These are phyloP conservation scores for Pocillopora verrucosa DNA, from an alignment of 64 coral and sea anemone genomes.

Conservation along the genomic window DNA sequence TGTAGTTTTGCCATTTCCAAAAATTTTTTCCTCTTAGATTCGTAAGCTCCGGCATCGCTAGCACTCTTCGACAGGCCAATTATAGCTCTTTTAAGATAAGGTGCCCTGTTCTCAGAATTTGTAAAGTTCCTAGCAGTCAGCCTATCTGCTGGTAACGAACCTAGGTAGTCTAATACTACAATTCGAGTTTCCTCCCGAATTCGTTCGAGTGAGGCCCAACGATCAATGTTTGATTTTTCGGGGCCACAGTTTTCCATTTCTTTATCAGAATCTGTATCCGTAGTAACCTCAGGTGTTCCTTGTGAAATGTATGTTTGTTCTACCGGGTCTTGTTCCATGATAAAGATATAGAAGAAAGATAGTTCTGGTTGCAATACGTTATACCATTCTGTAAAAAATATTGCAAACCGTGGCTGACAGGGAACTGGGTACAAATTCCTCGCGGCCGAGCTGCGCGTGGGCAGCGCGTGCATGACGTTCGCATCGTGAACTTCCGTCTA, in stretches of 20 bases:
- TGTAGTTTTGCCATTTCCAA: slow-evolving; percentile 80
- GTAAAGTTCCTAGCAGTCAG: slow-evolving; percentile 80
- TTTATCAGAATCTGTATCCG: slow-evolving; percentile 26
- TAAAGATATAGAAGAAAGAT: too few species aligned
- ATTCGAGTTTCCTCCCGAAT: slow-evolving; percentile 88
- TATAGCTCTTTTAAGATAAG: slow-evolving; percentile 54
- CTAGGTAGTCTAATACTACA: slow-evolving; percentile 79
- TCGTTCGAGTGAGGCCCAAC: slow-evolving; percentile 61
- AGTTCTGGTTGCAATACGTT: too few species aligned
- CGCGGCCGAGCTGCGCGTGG: background rate
- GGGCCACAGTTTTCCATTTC: background rate
- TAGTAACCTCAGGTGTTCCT: slow-evolving; percentile 23
- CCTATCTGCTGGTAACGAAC: slow-evolving; percentile 73
- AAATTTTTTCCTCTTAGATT: slow-evolving; percentile 77
- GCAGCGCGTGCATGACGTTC: too few species aligned
- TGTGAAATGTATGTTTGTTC: slow-evolving; percentile 25
- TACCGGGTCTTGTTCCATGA: slow-evolving; percentile 16
- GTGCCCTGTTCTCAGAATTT: slow-evolving; percentile 54
- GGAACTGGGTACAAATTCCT: background rate
- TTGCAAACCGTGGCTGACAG: background rate
- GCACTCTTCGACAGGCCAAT: slow-evolving; percentile 66
- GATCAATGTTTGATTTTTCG: slow-evolving; percentile 16
- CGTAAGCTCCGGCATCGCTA: slow-evolving; percentile 78
- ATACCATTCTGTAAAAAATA: too few species aligned
- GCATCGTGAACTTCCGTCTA: too few species aligned